Evolutionary conservation across 35 echinoderm and acorn worm species (phyloP).

Genomic region (Lytechinus variegatus): DNA sequence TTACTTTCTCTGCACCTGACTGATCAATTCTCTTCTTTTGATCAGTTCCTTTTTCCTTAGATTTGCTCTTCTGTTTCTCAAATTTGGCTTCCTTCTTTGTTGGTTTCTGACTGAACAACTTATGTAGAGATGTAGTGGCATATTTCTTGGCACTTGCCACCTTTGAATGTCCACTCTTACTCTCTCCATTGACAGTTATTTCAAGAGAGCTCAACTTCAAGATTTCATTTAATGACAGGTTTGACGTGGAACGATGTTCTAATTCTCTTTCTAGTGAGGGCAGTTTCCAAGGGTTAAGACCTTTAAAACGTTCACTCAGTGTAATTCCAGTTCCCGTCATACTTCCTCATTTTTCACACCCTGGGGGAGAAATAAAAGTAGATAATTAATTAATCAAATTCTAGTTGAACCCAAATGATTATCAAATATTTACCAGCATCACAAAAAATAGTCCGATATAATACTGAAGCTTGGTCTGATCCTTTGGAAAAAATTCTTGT

Average conservation of each 20-base stretch:
- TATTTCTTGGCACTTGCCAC: background rate
- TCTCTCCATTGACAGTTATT: background rate
- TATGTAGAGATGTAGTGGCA: background rate
- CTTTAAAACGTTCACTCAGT: background rate
- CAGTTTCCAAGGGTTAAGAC: background rate
- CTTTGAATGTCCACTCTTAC: background rate
- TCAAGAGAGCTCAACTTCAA: background rate
- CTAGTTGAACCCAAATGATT: background rate
- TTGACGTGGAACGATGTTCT: background rate
- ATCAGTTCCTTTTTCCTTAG: background rate
- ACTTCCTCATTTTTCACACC: background rate
- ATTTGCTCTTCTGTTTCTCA: background rate
- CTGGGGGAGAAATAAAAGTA: background rate
- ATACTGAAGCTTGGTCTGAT: too few relatives aligned
- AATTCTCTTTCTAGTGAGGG: background rate
- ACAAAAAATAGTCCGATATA: too few relatives aligned
- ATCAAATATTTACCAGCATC: background rate
- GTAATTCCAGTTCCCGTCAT: background rate
- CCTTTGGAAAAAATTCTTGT: too few relatives aligned
- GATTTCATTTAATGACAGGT: background rate
- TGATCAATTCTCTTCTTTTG: background rate
- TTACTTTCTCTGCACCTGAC: background rate
- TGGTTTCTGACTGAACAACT: background rate
- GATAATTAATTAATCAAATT: background rate
- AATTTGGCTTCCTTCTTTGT: background rate